phyloP scores from a whole-genome alignment of 2,113 vertebrate genomes.

The Rhipidura dahli region DNA sequence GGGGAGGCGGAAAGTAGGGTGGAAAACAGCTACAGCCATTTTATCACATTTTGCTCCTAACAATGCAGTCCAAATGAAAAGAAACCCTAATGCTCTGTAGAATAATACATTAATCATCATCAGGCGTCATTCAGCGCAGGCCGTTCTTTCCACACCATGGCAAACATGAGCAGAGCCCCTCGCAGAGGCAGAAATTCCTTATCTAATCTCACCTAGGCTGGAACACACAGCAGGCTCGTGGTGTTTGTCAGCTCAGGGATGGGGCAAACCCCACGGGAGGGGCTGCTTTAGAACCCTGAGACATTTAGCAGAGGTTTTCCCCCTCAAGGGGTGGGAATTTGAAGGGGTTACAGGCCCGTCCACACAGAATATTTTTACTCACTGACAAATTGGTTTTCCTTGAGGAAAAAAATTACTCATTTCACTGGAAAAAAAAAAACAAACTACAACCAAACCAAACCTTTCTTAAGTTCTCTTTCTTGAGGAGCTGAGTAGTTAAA shows the following conservation, averaged over 20 bases:
- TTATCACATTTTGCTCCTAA: constrained; percentile 62
- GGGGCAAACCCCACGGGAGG: constrained; percentile 43
- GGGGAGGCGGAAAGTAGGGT: constrained; percentile 25
- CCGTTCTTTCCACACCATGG: constrained; percentile 23
- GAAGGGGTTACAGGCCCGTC: constrained; percentile 38
- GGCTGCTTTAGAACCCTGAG: constrained; percentile 41
- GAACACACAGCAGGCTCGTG: constrained; percentile 14
- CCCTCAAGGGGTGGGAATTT: constrained; percentile 51
- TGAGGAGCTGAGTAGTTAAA: not conserved
- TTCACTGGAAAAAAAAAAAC: not conserved
- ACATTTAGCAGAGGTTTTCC: constrained; percentile 65
- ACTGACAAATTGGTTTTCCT: constrained; percentile 55
- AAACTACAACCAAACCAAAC: not conserved
- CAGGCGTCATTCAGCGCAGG: constrained; percentile 62
- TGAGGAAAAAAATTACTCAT: not conserved
- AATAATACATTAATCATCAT: constrained; percentile 77
- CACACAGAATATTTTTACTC: constrained; percentile 42
- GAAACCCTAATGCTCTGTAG: constrained; percentile 47
- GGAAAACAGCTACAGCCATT: constrained; percentile 52
- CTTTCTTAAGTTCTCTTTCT: not conserved
- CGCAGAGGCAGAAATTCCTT: constrained; percentile 60
- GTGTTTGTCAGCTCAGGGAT: constrained; percentile 62
- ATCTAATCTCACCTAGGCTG: constrained; percentile 70
- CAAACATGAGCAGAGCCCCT: constrained; percentile 63
- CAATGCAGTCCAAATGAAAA: constrained; percentile 58